Evolutionary conservation across 2,113 vertebrate genomes (phyloP).

Genomic region (Podilymbus podiceps): DNA sequence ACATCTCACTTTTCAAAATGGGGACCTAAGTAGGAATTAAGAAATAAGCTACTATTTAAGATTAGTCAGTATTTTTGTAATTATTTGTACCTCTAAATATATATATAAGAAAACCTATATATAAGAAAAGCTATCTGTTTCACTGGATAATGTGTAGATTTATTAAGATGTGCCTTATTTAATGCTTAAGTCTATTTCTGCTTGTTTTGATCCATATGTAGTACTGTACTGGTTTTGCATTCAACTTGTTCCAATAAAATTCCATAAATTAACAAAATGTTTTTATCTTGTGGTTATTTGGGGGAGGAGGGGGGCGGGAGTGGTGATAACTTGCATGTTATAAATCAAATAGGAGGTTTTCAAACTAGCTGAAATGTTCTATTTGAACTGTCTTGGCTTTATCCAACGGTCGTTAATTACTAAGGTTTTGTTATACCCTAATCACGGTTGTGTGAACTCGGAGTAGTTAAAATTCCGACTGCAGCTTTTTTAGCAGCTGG

Average conservation of each 20-base stretch:
- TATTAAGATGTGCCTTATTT: slow-evolving; percentile 84
- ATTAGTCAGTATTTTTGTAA: slow-evolving; percentile 86
- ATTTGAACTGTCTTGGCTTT: neutral
- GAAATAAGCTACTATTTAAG: slow-evolving; percentile 74
- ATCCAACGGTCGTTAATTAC: neutral
- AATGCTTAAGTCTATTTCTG: slow-evolving; percentile 62
- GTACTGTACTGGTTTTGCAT: slow-evolving; percentile 66
- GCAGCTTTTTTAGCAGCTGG: neutral
- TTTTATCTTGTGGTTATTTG: neutral
- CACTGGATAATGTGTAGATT: slow-evolving; percentile 78
- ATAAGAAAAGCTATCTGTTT: too few relatives aligned
- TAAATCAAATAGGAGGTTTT: slow-evolving; percentile 17
- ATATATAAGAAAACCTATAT: slow-evolving; percentile 70
- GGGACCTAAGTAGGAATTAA: slow-evolving; percentile 73
- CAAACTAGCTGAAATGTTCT: neutral
- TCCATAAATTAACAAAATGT: slow-evolving; percentile 15
- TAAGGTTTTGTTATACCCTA: neutral
- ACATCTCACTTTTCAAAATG: slow-evolving; percentile 68
- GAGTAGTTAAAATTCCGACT: neutral
- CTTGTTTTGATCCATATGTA: slow-evolving; percentile 59
- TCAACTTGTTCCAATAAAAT: slow-evolving; percentile 67
- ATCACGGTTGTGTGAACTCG: neutral
- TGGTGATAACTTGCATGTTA: neutral
- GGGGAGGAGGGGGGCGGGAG: too few relatives aligned
- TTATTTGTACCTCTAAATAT: slow-evolving; percentile 82